phyloP scores from a whole-genome alignment of 2,888 invertebrate species.

The Sesamia inferens region DNA sequence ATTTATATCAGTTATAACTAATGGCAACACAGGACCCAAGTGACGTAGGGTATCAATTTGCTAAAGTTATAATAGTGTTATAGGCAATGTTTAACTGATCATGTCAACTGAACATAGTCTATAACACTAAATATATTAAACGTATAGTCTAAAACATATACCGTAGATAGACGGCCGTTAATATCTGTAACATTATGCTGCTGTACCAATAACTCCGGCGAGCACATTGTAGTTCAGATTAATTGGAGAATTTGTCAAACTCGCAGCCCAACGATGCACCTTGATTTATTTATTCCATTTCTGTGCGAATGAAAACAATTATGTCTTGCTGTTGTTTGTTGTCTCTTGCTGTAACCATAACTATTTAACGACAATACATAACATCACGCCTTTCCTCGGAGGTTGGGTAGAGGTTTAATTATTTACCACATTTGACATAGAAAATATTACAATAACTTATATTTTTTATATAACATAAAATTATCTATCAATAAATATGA shows the following conservation, averaged over 20 bases:
- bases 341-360: background rate
- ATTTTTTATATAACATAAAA: too few relatives aligned
- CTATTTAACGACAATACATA: background rate
- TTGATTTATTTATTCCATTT: slow-evolving; percentile 60
- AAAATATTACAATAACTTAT: too few relatives aligned
- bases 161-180: slow-evolving; percentile 19
- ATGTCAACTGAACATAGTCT: slow-evolving; percentile 4
- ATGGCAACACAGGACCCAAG: background rate
- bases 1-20: background rate
- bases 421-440: too few relatives aligned
- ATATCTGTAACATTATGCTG: slow-evolving; percentile 41
- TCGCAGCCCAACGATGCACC: slow-evolving; percentile 49
- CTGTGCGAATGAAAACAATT: slow-evolving; percentile 42
- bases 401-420: background rate
- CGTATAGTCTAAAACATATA: slow-evolving; percentile 12
- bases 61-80: too few relatives aligned
- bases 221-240: slow-evolving; percentile 60
- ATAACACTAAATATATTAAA: background rate
- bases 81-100: background rate
- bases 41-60: background rate
- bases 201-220: slow-evolving; percentile 54
- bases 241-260: slow-evolving; percentile 66
- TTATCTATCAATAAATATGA: too few relatives aligned
- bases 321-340: slow-evolving; percentile 30
- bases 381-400: background rate